Percentiles rank a stretch among this genome's conserved stretches.
Conservation (phyloP, 2,113 vertebrate species). For the Tichodroma muraria region DNA sequence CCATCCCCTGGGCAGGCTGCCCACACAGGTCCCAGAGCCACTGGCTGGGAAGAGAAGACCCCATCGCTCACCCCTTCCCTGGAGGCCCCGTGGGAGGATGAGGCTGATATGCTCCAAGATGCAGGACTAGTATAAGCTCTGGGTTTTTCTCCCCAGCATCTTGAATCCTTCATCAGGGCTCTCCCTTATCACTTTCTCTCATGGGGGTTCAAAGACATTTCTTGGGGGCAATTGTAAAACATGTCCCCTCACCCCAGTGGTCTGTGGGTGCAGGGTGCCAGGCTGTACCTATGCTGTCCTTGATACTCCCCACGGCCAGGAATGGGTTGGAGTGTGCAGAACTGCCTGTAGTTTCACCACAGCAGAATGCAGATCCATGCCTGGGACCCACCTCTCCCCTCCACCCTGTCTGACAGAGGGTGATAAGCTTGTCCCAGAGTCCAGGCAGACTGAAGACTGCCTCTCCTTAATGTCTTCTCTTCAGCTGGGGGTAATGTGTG, state of each 20-base stretch:
- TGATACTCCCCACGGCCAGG: fast-evolving
- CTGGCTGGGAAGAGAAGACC: not conserved
- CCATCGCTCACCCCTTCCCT: fast-evolving
- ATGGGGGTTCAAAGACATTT: not conserved
- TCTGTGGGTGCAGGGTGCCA: not conserved
- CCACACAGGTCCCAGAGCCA: not conserved
- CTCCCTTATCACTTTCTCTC: not conserved
- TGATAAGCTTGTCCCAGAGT: not conserved
- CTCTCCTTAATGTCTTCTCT: not conserved
- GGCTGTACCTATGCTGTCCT: not conserved
- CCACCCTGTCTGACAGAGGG: not conserved
- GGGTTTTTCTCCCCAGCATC: not conserved
- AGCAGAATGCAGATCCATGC: not conserved
- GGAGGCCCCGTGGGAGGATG: fast-evolving
- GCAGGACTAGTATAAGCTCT: not conserved
- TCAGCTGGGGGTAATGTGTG: not conserved
- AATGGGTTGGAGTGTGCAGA: not conserved
- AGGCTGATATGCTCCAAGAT: not conserved
- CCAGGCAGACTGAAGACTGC: not conserved
- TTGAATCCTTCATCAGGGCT: not conserved
- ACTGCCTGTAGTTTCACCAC: not conserved
- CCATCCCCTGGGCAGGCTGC: not conserved
- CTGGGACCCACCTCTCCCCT: not conserved
- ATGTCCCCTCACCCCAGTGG: fast-evolving
- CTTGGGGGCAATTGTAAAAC: not conserved